These are phyloP conservation scores for Caenorhabditis afra DNA, from an alignment of 2,888 invertebrate genomes.

Conservation along the genomic window DNA sequence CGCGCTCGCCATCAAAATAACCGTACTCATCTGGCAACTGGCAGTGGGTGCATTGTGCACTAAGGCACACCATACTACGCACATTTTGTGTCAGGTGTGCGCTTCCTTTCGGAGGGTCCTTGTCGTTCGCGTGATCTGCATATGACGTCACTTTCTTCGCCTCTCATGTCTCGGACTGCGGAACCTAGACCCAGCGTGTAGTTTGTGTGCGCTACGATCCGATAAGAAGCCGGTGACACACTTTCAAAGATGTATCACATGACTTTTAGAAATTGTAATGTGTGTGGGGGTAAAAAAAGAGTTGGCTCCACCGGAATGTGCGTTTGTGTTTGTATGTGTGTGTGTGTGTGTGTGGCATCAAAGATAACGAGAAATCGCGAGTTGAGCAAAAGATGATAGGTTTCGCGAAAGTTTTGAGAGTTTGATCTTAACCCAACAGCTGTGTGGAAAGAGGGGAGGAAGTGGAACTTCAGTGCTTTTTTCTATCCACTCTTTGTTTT, in stretches of 20 bases:
- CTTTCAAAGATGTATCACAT: slow-evolving; percentile 44
- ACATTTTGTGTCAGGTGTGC: neutral
- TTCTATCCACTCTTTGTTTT: too few species aligned
- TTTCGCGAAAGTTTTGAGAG: slow-evolving; percentile 35
- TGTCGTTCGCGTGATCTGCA: too few species aligned
- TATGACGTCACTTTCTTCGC: slow-evolving; percentile 5
- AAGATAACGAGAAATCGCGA: slow-evolving; percentile 15
- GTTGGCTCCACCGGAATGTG: neutral
- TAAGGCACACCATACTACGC: slow-evolving; percentile 14
- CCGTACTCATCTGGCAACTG: slow-evolving; percentile 2
- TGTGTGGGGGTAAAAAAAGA: neutral
- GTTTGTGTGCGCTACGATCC: slow-evolving; percentile 11
- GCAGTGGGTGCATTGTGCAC: slow-evolving; percentile 31
- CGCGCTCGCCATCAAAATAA: slow-evolving; percentile 21
- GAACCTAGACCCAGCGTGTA: slow-evolving; percentile 8
- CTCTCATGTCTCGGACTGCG: too few species aligned
- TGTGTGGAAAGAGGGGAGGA: neutral
- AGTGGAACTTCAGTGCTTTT: neutral
- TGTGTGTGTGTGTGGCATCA: slow-evolving; percentile 17
- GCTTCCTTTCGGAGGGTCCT: too few species aligned
- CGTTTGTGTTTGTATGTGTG: slow-evolving; percentile 1
- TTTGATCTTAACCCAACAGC: slow-evolving; percentile 32
- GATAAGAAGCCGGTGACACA: slow-evolving; percentile 39
- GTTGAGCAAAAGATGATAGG: slow-evolving; percentile 37
- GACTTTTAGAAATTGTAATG: slow-evolving; percentile 24